Conservation (phyloP, 2,888 invertebrate genomes). For the Perdita meconis region DNA sequence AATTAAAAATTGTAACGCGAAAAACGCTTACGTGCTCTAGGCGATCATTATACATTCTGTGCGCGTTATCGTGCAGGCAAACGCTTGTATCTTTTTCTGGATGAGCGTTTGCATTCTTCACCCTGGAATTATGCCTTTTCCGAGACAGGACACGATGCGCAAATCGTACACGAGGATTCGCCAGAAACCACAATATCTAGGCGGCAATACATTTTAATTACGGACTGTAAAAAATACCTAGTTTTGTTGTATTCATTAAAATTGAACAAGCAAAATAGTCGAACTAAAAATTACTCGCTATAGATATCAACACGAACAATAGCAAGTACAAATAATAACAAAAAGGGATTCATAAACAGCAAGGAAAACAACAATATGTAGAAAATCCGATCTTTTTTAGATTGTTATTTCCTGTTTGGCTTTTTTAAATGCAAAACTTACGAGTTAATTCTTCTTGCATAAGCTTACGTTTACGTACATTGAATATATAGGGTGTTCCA, state of each 20-base stretch:
- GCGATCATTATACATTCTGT: slow-evolving; percentile 12
- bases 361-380: too few relatives aligned
- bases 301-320: background rate
- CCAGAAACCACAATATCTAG: slow-evolving; percentile 13
- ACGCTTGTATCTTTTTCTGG: slow-evolving; percentile 16
- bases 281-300: background rate
- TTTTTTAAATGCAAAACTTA: too few relatives aligned
- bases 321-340: background rate
- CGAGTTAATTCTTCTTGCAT: too few relatives aligned
- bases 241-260: slow-evolving; percentile 1
- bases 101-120: slow-evolving; percentile 14
- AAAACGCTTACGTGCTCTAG: slow-evolving; percentile 1
- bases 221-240: slow-evolving; percentile 16
- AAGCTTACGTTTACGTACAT: too few relatives aligned
- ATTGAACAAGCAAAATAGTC: background rate
- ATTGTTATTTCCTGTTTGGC: too few relatives aligned
- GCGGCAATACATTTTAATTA: slow-evolving; percentile 21
- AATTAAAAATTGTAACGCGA: slow-evolving; percentile 14
- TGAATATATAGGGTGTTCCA: too few relatives aligned
- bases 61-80: background rate
- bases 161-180: slow-evolving; percentile 8
- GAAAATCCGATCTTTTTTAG: too few relatives aligned
- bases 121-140: slow-evolving; percentile 11
- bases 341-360: too few relatives aligned
- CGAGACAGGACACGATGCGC: background rate